Evolutionary conservation across 2,888 invertebrate genomes (phyloP).

Genomic region (Aphidoletes aphidimyza): DNA sequence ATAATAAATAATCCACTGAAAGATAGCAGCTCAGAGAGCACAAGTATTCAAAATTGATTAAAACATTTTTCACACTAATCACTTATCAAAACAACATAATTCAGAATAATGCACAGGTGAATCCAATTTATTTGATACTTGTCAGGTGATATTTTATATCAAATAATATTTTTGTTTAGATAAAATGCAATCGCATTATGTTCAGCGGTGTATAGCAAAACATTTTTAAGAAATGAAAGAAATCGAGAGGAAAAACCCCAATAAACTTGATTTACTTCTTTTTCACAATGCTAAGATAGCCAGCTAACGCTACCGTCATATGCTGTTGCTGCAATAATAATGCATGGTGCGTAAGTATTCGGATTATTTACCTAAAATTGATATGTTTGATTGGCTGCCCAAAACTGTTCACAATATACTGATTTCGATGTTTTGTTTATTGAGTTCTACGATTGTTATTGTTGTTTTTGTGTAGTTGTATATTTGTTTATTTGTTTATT

Average conservation of each 20-base stretch:
- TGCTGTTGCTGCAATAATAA: background rate
- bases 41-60: too few relatives aligned
- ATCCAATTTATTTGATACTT: too few relatives aligned
- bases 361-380: conserved; percentile 30
- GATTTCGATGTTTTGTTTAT: background rate
- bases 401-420: background rate
- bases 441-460: too few relatives aligned
- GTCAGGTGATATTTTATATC: too few relatives aligned
- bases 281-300: background rate
- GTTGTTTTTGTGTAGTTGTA: too few relatives aligned
- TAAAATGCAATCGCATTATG: background rate
- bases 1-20: too few relatives aligned
- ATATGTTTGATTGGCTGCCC: conserved; percentile 5
- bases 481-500: too few relatives aligned
- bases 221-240: background rate
- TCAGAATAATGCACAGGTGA: too few relatives aligned
- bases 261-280: conserved; percentile 25
- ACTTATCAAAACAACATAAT: too few relatives aligned
- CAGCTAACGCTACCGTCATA: background rate
- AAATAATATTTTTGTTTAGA: background rate
- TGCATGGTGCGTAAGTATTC: background rate
- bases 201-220: background rate
- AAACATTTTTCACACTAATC: too few relatives aligned
- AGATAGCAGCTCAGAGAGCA: too few relatives aligned
- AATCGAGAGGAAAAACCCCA: conserved; percentile 22